Evolutionary conservation across 2,797 vertebrate species (phyloP), one percentile per base, ranked within the genome.

Genomic region (Enteromius fasciolatus): DNA sequence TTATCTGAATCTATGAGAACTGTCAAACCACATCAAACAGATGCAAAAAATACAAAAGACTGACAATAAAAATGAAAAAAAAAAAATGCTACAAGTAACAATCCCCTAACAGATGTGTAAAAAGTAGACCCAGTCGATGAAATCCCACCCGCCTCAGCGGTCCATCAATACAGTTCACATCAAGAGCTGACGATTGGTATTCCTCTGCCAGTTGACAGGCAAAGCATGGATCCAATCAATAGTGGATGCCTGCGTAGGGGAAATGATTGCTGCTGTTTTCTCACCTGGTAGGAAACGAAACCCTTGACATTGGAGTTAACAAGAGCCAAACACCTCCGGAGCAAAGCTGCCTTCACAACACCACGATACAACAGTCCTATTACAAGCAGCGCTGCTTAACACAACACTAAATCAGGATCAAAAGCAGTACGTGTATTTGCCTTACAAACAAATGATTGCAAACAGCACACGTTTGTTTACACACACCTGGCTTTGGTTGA

Each of bases 241-340:
- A 88, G 85, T 79, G 90, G 90, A 90, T 88, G 89, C 90, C 84
- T 81, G 87, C 17, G 75, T 80, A 86, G 83, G 69, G 86, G 89
- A 84, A 90, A 93, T 91, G 90, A 93, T 92, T 92, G 84, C 86
- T 88, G 92, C 88, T 87, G 83, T 67, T 79, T 67, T 86, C 83
- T 80, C 74, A 84, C 87, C 87, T 87, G 70, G 84, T 57, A 89
- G 79, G 72, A 86, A 82, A 66, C 73, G 28, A 80, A 84, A 81
- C 85, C 87, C 86, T 87, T 84, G 78, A 87, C 85, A 66, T 36
- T 70, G 76, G 39, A 15, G 83, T 89, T 84, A 86, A 82, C 64
- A 48, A 78, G 64, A 48, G 50, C 14, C 76, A 86, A 83, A 84
- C 50, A 64, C 63, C 48, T 84, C 63, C 8, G n/a, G 17, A 78